A percentile compares a stretch with the other conserved stretches of the same genome.
These are phyloP conservation scores for Pitta sordida DNA, from an alignment of 2,113 vertebrate genomes.

Conservation along the genomic window DNA sequence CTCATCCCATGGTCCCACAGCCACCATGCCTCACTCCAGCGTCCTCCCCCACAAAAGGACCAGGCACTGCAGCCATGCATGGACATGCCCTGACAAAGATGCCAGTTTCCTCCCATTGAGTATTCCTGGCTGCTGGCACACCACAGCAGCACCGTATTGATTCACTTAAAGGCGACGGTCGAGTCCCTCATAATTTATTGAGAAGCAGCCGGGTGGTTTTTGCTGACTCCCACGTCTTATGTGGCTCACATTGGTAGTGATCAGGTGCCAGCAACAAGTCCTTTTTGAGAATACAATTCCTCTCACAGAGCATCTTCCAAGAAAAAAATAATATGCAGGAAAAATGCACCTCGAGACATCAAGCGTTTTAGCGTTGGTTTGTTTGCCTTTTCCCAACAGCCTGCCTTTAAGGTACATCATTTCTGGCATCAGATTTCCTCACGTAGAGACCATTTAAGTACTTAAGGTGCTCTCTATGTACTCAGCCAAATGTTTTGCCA, in stretches of 20 bases:
- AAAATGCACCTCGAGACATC: slow-evolving; percentile 29
- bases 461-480: slow-evolving; percentile 58
- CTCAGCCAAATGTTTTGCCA: slow-evolving; percentile 62
- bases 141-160: neutral
- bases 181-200: slow-evolving; percentile 27
- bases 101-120: neutral
- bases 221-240: slow-evolving; percentile 10
- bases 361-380: neutral
- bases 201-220: neutral
- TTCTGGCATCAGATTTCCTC: slow-evolving; percentile 59
- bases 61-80: accelerated
- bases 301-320: slow-evolving; percentile 37
- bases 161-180: neutral
- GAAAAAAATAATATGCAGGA: slow-evolving; percentile 27
- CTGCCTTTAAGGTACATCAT: slow-evolving; percentile 61
- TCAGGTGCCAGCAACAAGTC: neutral
- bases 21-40: neutral
- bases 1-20: accelerated
- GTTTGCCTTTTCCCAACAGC: slow-evolving; percentile 54
- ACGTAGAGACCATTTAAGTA: slow-evolving; percentile 61
- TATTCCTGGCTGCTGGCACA: neutral
- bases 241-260: neutral
- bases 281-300: neutral
- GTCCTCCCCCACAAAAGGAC: neutral
- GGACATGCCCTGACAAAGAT: neutral